Evolutionary conservation across 2,113 vertebrate genomes (phyloP).

Genomic region (Turnix velox): DNA sequence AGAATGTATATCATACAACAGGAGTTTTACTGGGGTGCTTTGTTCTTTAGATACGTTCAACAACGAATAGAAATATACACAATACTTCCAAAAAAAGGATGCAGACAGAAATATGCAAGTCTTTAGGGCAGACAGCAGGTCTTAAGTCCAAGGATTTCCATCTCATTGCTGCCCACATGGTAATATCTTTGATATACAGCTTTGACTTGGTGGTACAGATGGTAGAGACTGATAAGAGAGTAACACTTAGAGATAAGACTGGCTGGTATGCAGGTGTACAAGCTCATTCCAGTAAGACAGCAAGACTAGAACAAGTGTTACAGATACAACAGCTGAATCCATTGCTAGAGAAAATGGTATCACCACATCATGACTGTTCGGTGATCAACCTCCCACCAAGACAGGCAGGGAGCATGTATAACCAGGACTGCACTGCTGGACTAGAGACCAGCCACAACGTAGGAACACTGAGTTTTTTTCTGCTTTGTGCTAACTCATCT

Average conservation of each 20-base stretch:
- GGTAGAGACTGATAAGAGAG: constrained; percentile 52
- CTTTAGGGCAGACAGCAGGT: constrained; percentile 63
- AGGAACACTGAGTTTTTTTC: constrained; percentile 10
- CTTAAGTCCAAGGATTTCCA: constrained; percentile 45
- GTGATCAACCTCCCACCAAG: background rate
- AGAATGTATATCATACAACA: constrained; percentile 82
- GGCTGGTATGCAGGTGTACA: constrained; percentile 70
- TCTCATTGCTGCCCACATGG: constrained; percentile 17
- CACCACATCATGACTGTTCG: constrained; percentile 8
- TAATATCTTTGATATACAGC: constrained; percentile 59
- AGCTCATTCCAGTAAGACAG: constrained; percentile 72
- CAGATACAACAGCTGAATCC: constrained; percentile 59
- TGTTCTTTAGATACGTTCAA: constrained; percentile 73
- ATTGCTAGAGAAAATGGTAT: constrained; percentile 54
- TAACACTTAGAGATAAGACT: constrained; percentile 63
- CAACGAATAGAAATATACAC: constrained; percentile 79
- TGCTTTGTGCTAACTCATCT: constrained; percentile 28
- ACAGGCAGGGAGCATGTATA: background rate
- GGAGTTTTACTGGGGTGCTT: constrained; percentile 78
- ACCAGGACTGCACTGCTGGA: constrained; percentile 2
- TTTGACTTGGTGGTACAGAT: constrained; percentile 52
- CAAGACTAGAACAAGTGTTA: constrained; percentile 68
- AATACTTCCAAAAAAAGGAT: constrained; percentile 64
- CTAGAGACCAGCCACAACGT: background rate
- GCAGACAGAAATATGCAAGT: constrained; percentile 60